Base-by-base conservation (phyloP, 1,140 invertebrate species). In the Pseudachorutes palmiensis region DNA sequence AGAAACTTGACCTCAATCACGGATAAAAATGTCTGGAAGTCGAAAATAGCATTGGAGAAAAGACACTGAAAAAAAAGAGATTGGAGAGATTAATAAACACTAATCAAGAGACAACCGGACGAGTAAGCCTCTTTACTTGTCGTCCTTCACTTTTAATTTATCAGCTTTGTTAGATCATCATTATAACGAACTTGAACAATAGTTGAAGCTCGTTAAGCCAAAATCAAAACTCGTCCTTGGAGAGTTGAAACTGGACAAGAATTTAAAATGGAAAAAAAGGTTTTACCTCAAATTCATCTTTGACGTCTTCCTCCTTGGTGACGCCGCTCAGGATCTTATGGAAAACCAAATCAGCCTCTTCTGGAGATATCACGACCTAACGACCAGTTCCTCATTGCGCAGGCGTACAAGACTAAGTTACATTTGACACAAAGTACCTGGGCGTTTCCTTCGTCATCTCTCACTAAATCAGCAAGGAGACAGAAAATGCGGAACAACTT, bases 401-500 rank as follows among this genome's bases (percentile, higher is more conserved):
- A n/a, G n/a, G n/a, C n/a, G n/a, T n/a, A n/a, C n/a, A n/a, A n/a
- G n/a, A n/a, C 30, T 41, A 22, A 59, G 2, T 57, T 16, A 64
- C 2, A 22, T 2, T 36, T 31, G 26, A 26, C 24, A 33, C 12
- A 22, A 45, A 63, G 67, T 22, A 75, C 68, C n/a, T 75, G 66
- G 29, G 70, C 69, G 45, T 74, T 74, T 19, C 74, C 71, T 19
- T 70, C 70, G 62, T 67, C 66, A 67, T 74, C 71, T 5, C 67
- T 65, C 1, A 84, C 80, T 57, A 88, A 78, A 75, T 91, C 88
- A 1, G 83, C 86, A 1, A 91, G 78, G 2, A 89, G 80, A 74
- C 88, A 91, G 77, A 89, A 91, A 68, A 91, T 85, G 70, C 87
- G 80, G 77, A 89, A 91, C 58, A 91, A 78, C 74, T 88, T 84